These are phyloP conservation scores for Zoanthus gigantus DNA, from an alignment of 92 coral and sea anemone genomes.

Conservation along the genomic window DNA sequence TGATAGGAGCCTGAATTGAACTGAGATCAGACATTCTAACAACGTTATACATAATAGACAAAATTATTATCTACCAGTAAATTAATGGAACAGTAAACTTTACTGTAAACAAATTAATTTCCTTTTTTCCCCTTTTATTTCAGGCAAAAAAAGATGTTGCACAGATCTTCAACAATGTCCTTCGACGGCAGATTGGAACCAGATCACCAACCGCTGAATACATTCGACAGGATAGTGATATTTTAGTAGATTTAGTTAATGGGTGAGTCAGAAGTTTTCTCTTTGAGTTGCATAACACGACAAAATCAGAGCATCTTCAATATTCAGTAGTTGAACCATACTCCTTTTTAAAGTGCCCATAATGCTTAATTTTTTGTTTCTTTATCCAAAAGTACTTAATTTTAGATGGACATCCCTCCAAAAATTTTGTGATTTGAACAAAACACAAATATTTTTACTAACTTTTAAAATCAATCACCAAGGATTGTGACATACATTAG, in stretches of 20 bases:
- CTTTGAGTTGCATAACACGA: not conserved
- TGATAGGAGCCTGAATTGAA: too few species aligned
- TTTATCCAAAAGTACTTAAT: too few species aligned
- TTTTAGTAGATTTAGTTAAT: slow-evolving; percentile 54
- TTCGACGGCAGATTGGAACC: slow-evolving; percentile 95
- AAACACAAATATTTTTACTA: too few species aligned
- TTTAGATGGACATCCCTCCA: too few species aligned
- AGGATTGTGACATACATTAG: too few species aligned
- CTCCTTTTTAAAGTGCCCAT: not conserved
- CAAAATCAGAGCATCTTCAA: not conserved
- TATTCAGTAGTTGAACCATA: not conserved
- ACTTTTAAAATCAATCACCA: too few species aligned
- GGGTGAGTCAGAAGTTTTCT: slow-evolving; percentile 55
- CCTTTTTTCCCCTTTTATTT: not conserved
- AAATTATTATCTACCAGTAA: too few species aligned
- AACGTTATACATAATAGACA: too few species aligned
- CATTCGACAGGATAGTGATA: slow-evolving; percentile 15
- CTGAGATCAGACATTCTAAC: too few species aligned
- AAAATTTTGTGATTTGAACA: too few species aligned
- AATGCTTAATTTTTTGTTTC: not conserved
- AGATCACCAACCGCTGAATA: slow-evolving; percentile 95
- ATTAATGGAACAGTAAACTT: too few species aligned
- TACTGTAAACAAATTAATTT: not conserved
- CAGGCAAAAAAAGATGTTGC: slow-evolving; percentile 97
- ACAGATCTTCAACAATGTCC: slow-evolving; percentile 88